These are phyloP conservation scores for Anguilla pacifica DNA, from an alignment of 2,797 vertebrate genomes.

Conservation along the genomic window DNA sequence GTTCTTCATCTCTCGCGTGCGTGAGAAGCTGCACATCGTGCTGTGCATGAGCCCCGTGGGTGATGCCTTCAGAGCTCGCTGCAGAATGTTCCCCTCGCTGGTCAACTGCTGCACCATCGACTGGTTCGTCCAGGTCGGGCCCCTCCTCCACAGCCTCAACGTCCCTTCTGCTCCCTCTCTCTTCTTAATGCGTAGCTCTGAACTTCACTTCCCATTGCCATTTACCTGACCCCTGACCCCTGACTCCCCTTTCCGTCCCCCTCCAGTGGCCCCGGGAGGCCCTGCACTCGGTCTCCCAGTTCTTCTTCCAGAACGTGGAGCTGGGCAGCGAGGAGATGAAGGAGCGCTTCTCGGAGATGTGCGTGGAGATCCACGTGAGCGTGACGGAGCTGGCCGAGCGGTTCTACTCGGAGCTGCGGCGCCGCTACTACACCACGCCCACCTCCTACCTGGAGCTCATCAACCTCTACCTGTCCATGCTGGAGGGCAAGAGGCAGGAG, in stretches of 20 bases:
- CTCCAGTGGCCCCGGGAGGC: conserved; percentile 81
- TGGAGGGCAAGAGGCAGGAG: conserved; percentile 75
- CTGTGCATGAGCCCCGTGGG: conserved; percentile 85
- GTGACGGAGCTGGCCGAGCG: conserved; percentile 79
- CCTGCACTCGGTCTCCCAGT: conserved; percentile 80
- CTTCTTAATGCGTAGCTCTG: neutral
- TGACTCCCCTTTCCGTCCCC: neutral
- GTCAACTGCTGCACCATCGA: conserved; percentile 87
- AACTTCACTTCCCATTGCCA: neutral
- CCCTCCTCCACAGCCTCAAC: neutral
- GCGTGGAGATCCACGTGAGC: conserved; percentile 82
- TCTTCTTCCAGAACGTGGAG: conserved; percentile 77
- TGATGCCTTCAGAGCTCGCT: conserved; percentile 81
- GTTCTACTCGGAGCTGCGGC: conserved; percentile 78
- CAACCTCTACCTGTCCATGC: conserved; percentile 83
- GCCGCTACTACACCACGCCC: conserved; percentile 84
- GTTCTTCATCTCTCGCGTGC: conserved; percentile 80
- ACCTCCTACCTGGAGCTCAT: conserved; percentile 89
- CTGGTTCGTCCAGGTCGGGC: conserved; percentile 82
- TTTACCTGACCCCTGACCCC: neutral
- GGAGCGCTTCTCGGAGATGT: conserved; percentile 78
- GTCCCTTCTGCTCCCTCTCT: neutral
- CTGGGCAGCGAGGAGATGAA: conserved; percentile 74
- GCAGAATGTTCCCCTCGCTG: conserved; percentile 86
- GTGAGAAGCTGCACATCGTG: conserved; percentile 84